Base-by-base conservation (phyloP, 2,113 vertebrate genomes). In the Toxotes jaculatrix region DNA sequence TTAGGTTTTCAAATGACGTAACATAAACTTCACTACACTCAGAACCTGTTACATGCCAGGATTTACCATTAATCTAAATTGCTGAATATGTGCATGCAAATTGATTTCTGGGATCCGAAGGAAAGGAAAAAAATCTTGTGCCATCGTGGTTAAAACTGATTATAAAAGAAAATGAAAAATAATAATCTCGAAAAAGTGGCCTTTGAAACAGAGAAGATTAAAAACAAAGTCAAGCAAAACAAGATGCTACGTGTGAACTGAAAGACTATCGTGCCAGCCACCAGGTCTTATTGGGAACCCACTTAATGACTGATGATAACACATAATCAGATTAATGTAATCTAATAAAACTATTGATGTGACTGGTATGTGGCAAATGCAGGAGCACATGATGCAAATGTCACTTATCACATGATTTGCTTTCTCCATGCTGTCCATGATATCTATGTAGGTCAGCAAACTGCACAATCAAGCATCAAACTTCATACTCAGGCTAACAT, bases 371-470 rank as follows among this genome's bases (percentile, higher is more conserved):
- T 77, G 36, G 51, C 23, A 85, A 74, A 83, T 60, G 47, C 59
- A 85, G 51, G 53, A 77, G 34, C 88, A 91, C 85, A 91, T 92
- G 89, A 93, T 85, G 47, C 62, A 83, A 87, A 91, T 81, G 68
- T 83, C 53, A 89, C 57, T 47, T 62, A 86, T 88, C 91, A 91
- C 89, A 92, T 93, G 89, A 84, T 86, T 76, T 32, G 4, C 67
- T 76, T 81, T 82, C 21, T 78, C 9, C 7, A 83, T 59, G 32
- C 47, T 49, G 42, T 73, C 19, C 31, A 70, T 80, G 16, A 77
- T 49, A 49, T 80, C 16, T 57, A 83, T 92, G 55, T 83, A 82
- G 77, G 62, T 80, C 81, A 86, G 7, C 21, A 73, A 74, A 66
- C 3, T 51, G 16, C 51, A 73, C 7, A 38, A 70, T 75, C 14